Percentiles rank a stretch among this genome's conserved stretches.
Conservation (phyloP, 2,888 invertebrate genomes). For the Odontocerum albicorne region DNA sequence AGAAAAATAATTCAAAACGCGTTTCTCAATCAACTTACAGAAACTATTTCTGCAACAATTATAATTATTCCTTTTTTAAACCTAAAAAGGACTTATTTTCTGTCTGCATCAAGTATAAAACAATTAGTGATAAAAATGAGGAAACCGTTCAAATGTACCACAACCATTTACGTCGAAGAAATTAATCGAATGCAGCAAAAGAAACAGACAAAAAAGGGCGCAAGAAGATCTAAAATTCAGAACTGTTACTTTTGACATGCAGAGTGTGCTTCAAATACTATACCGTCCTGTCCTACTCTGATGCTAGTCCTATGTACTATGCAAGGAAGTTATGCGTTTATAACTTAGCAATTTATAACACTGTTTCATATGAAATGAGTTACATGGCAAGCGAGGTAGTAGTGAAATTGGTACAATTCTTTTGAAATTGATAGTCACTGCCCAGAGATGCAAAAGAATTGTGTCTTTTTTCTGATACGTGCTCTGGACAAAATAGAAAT, state of each 20-base stretch:
- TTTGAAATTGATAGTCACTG: not conserved
- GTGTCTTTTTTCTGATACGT: conserved; percentile 7
- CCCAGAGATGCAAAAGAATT: not conserved
- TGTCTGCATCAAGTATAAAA: too few relatives aligned
- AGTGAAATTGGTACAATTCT: conserved; percentile 2
- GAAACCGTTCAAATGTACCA: too few relatives aligned
- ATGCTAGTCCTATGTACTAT: not conserved
- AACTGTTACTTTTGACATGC: conserved; percentile 1
- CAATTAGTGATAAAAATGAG: too few relatives aligned
- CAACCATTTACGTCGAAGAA: too few relatives aligned
- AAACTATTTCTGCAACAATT: too few relatives aligned
- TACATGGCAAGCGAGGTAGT: conserved; percentile 1
- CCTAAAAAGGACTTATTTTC: too few relatives aligned
- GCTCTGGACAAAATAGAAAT: conserved; percentile 10
- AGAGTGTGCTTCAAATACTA: conserved; percentile 2
- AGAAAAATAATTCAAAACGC: too few relatives aligned
- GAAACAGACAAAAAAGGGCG: not conserved
- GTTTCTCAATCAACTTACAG: too few relatives aligned
- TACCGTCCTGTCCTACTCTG: conserved; percentile 1
- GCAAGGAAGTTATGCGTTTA: not conserved
- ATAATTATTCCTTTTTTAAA: too few relatives aligned
- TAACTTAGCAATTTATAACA: conserved; percentile 4
- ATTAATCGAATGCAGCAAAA: conserved; percentile 3
- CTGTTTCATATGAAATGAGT: conserved; percentile 4
- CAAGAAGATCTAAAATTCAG: not conserved